phyloP scores from a whole-genome alignment of 2,888 invertebrate genomes.

The Bombylius major region DNA sequence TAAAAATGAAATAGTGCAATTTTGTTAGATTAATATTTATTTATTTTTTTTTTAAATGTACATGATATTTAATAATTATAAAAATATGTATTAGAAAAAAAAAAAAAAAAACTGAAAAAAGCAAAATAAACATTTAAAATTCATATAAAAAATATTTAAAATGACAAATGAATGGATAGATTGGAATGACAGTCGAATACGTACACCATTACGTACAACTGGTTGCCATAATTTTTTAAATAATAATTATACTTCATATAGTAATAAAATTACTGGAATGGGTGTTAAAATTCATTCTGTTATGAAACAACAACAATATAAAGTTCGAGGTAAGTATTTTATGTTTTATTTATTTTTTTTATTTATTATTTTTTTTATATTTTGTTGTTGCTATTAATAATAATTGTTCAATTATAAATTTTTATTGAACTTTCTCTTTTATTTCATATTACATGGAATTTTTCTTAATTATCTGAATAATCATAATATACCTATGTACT shows the following conservation, averaged over 20 bases:
- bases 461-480: too few relatives aligned
- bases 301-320: slow-evolving; percentile 15
- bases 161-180: slow-evolving; percentile 38
- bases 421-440: too few relatives aligned
- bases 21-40: too few relatives aligned
- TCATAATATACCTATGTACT: too few relatives aligned
- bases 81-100: not conserved
- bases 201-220: slow-evolving; percentile 25
- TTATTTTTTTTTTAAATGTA: too few relatives aligned
- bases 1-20: too few relatives aligned
- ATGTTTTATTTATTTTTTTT: too few relatives aligned
- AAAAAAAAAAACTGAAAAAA: not conserved
- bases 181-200: slow-evolving; percentile 33
- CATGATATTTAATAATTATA: not conserved
- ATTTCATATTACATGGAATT: too few relatives aligned
- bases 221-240: slow-evolving; percentile 25
- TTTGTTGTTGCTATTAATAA: too few relatives aligned
- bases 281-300: slow-evolving; percentile 15
- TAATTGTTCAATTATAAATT: too few relatives aligned
- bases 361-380: too few relatives aligned
- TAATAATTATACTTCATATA: slow-evolving; percentile 23
- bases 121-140: not conserved
- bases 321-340: slow-evolving; percentile 14
- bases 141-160: slow-evolving; percentile 4
- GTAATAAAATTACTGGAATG: slow-evolving; percentile 16